Percentiles rank a stretch among this genome's conserved stretches.
phyloP scores from a whole-genome alignment of 1,140 invertebrate species.

The Papilio polytes region DNA sequence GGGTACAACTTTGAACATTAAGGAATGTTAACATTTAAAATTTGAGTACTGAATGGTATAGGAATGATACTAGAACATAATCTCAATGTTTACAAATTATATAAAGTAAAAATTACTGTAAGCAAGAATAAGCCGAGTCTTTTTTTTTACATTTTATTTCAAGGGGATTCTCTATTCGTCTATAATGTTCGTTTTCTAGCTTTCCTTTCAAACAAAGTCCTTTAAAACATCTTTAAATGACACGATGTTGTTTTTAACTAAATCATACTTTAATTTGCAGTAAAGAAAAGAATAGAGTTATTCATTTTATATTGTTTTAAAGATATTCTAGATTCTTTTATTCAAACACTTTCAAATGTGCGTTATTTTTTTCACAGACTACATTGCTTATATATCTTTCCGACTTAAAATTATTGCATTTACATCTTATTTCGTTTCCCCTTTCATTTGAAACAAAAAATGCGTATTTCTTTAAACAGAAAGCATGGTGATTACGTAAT shows the following conservation, averaged over 20 bases:
- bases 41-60: not conserved
- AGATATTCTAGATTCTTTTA: too few species aligned
- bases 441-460: constrained; percentile 6
- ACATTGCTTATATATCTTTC: not conserved
- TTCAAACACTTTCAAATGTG: not conserved
- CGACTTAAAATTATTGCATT: not conserved
- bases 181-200: not conserved
- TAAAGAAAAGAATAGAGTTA: not conserved
- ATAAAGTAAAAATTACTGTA: not conserved
- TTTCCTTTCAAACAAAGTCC: too few species aligned
- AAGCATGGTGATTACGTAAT: constrained; percentile 30
- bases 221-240: not conserved
- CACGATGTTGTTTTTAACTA: not conserved
- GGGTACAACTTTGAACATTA: constrained; percentile 26
- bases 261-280: not conserved
- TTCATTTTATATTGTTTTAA: not conserved
- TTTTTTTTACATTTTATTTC: not conserved
- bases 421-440: constrained; percentile 1
- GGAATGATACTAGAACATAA: not conserved
- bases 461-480: not conserved
- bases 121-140: not conserved
- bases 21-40: constrained; percentile 35
- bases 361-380: not conserved
- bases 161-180: not conserved
- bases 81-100: not conserved